Conservation (phyloP, 2,797 vertebrate genomes). For the Myotis myotis region DNA sequence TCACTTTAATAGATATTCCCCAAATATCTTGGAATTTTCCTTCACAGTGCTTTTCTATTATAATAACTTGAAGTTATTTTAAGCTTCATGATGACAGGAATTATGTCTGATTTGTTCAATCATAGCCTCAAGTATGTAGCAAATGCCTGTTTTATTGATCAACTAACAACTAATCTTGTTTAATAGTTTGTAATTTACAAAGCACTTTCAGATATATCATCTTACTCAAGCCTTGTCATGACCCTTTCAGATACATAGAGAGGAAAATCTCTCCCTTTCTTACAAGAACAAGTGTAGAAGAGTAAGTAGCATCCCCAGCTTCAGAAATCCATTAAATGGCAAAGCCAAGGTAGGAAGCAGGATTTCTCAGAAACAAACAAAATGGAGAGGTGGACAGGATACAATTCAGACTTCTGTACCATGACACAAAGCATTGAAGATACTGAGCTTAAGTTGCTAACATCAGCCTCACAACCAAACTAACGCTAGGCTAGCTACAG, state of each 20-base stretch:
- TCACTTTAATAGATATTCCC: neutral
- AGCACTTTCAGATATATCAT: neutral
- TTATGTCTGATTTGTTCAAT: neutral
- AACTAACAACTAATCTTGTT: neutral
- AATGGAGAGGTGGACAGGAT: neutral
- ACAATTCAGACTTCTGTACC: neutral
- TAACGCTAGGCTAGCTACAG: neutral
- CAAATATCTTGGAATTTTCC: neutral
- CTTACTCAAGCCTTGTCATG: neutral
- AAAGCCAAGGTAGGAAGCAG: neutral
- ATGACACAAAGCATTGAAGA: neutral
- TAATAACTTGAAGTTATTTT: neutral
- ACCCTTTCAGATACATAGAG: neutral
- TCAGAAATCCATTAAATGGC: neutral
- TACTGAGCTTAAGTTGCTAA: neutral
- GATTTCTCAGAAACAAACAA: neutral
- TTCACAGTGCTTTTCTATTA: neutral
- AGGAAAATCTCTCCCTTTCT: neutral
- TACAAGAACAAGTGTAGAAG: neutral
- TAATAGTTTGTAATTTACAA: neutral
- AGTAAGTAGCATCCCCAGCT: neutral
- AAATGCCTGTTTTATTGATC: neutral
- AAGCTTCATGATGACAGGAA: neutral
- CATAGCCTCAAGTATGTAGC: neutral
- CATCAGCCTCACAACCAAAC: neutral